Evolutionary conservation across 2,113 vertebrate genomes (phyloP), one percentile per base, ranked within the genome.

Genomic region (Thryonomys swinderianus): DNA sequence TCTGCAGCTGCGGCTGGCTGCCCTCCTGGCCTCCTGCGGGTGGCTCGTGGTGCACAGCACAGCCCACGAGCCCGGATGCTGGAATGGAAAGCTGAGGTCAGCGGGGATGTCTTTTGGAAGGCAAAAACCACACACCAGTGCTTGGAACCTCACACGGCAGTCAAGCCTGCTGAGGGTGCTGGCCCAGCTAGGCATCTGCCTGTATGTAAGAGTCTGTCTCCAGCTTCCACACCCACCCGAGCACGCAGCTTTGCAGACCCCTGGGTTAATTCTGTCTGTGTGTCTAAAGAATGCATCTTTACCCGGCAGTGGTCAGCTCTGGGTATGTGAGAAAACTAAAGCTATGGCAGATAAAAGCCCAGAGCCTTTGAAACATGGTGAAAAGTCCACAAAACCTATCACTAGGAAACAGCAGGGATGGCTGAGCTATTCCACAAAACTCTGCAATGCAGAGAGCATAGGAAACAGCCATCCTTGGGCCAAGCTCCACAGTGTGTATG

Each of bases 1-100:
- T 95, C 92, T 99, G 98, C 71, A 99, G 97, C 97, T 99, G 99
- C 88, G 98, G 91, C 59, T 98, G 98, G 82, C 12, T 3, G 4
- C 67, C 95, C 48, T 98, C 98, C 84, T 97, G 96, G 83, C 97
- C 98, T 93, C 98, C 99, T 30, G 90, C 95, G 0, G 98, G 97
- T 48, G 98, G 94, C 96, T 98, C 97, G 2, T 48, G 37, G 55
- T 85, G 95, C 1, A 45, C 59, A 8, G 97, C 61, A 0, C 61
- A 93, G 91, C 97, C 98, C 94, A 97, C 78, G 30, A 98, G 97
- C 73, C 98, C 99, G 12, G 98, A 96, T 55, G 98, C 99, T 99
- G 97, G 67, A 98, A 98, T 95, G 90, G 98, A 97, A 98, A 96
- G 74, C 57, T 83, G 90, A 69, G 94, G 80, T n/a, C 4, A 73